These are phyloP conservation scores for Sitobion miscanthi DNA, from an alignment of 1,140 invertebrate species.

Conservation along the genomic window DNA sequence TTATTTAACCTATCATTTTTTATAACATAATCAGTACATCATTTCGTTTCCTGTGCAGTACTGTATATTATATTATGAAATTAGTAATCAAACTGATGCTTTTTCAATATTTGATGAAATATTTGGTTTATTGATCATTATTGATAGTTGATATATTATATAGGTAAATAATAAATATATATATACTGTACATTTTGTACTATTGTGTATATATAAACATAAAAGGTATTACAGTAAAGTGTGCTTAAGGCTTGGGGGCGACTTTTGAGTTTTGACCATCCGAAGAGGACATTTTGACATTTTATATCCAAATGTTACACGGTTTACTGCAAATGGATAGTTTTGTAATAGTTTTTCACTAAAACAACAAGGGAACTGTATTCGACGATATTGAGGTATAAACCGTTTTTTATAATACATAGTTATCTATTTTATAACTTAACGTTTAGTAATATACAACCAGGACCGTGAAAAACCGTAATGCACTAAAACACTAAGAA, in stretches of 20 bases:
- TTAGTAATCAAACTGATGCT: not conserved
- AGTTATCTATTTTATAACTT: not conserved
- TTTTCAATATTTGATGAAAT: not conserved
- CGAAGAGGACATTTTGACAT: not conserved
- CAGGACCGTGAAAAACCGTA: too few species aligned
- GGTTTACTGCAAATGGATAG: not conserved
- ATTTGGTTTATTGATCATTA: not conserved
- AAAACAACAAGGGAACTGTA: not conserved
- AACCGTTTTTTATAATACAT: not conserved
- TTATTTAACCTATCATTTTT: not conserved
- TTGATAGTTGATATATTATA: not conserved
- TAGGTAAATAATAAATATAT: too few species aligned
- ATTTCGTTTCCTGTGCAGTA: not conserved
- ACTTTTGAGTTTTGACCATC: not conserved
- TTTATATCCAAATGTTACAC: not conserved
- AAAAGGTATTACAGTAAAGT: not conserved
- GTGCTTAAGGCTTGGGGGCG: not conserved
- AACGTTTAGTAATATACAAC: not conserved
- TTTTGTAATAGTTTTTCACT: not conserved
- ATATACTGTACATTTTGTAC: too few species aligned
- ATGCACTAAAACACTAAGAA: not conserved
- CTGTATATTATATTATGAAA: not conserved
- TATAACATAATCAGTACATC: not conserved
- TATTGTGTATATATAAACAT: too few species aligned
- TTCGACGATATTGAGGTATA: not conserved